phyloP scores from a whole-genome alignment of 2,888 invertebrate species.

The Chirona hameri region DNA sequence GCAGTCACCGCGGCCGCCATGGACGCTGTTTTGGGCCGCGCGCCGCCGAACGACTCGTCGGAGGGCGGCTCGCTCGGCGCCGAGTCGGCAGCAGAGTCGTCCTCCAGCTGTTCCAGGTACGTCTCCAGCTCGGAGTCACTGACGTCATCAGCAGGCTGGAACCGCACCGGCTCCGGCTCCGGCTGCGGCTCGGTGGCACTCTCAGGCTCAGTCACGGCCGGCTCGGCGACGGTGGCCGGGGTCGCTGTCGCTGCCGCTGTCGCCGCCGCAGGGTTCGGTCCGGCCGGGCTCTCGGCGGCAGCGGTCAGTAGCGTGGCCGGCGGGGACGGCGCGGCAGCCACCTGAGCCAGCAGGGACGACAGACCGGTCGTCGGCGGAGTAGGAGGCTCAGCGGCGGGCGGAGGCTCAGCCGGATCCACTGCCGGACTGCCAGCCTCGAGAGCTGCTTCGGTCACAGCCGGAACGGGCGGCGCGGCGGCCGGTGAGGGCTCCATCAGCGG shows the following conservation, averaged over 20 bases:
- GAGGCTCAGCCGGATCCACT: neutral
- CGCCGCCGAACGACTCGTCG: neutral
- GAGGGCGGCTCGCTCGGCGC: neutral
- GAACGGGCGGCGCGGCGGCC: neutral
- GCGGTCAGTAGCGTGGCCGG: neutral
- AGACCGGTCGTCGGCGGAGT: neutral
- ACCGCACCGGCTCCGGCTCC: neutral
- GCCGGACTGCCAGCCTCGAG: neutral
- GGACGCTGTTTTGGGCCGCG: neutral
- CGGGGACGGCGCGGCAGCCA: neutral
- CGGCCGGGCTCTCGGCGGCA: neutral
- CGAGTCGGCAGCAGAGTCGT: neutral
- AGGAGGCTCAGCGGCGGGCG: neutral
- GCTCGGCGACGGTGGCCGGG: neutral
- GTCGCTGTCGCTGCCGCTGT: neutral
- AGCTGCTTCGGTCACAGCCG: neutral
- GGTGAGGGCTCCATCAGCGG: too few species aligned
- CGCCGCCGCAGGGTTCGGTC: neutral
- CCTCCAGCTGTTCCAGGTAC: neutral
- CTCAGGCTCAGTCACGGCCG: neutral
- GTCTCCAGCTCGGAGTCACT: slow-evolving; percentile 6
- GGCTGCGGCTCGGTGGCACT: neutral
- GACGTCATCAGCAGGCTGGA: neutral
- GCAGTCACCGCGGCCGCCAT: neutral
- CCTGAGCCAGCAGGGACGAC: neutral